Evolutionary conservation across 2,113 vertebrate genomes (phyloP).

Genomic region (Sapajus apella): DNA sequence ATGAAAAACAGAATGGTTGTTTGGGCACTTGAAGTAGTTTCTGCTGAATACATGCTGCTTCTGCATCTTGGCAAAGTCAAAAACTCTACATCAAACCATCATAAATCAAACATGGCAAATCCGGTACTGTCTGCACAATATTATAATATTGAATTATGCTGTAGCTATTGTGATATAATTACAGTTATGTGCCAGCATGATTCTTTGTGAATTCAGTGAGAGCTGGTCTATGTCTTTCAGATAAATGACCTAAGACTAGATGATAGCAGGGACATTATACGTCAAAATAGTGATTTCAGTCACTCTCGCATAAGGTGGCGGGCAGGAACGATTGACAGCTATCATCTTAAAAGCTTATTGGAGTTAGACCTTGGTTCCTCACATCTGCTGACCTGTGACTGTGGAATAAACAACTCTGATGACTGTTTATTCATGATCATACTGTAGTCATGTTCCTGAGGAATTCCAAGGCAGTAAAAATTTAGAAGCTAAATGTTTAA

Average conservation of each 20-base stretch:
- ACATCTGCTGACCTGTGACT: conserved; percentile 76
- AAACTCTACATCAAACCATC: not conserved
- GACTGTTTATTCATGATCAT: conserved; percentile 65
- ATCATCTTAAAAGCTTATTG: conserved; percentile 53
- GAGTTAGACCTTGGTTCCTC: conserved; percentile 66
- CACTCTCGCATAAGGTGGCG: not conserved
- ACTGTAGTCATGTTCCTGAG: conserved; percentile 55
- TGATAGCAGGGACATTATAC: not conserved
- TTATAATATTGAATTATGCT: not conserved
- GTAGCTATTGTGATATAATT: not conserved
- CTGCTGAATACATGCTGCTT: not conserved
- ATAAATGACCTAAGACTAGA: not conserved
- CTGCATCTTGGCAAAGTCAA: not conserved
- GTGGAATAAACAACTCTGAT: conserved; percentile 78
- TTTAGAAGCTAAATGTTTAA: conserved; percentile 79
- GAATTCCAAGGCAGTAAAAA: conserved; percentile 74
- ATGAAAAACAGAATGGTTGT: not conserved
- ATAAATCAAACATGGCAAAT: not conserved
- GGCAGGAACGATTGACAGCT: conserved; percentile 18
- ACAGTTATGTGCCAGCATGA: not conserved
- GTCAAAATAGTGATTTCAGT: not conserved
- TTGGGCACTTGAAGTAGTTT: not conserved
- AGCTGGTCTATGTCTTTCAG: conserved; percentile 12
- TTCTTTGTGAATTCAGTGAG: not conserved
- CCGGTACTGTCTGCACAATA: not conserved